Conservation (phyloP, 1,140 invertebrate genomes). For the Drosophila kohkoa region DNA sequence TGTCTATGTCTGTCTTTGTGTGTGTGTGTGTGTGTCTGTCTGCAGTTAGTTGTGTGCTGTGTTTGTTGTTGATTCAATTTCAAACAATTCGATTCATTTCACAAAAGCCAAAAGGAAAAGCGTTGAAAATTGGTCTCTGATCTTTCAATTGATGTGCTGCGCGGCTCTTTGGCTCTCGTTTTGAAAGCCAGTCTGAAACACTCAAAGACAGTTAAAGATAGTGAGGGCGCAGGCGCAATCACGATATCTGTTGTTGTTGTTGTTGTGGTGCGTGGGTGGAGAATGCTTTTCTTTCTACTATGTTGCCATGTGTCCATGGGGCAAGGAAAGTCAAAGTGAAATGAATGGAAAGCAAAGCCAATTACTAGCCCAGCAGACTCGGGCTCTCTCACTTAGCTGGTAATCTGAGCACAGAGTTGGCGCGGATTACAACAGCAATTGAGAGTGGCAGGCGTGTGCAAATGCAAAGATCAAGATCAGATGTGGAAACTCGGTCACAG, state of each 20-base stretch:
- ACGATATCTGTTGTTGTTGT: constrained; percentile 24
- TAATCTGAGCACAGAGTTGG: constrained; percentile 47
- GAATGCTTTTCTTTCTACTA: constrained; percentile 40
- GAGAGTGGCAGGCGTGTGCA: constrained; percentile 38
- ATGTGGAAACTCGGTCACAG: constrained; percentile 66
- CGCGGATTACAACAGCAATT: constrained; percentile 40
- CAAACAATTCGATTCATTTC: constrained; percentile 65
- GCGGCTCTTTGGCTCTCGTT: constrained; percentile 26
- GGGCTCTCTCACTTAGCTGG: constrained; percentile 23
- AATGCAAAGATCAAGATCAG: constrained; percentile 63
- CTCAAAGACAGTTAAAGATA: constrained; percentile 8
- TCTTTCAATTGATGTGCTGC: constrained; percentile 42
- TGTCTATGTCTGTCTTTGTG: constrained; percentile 1
- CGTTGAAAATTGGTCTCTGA: constrained; percentile 74
- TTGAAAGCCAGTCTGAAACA: constrained; percentile 47
- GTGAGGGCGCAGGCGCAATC: constrained; percentile 28
- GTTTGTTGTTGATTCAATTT: constrained; percentile 59
- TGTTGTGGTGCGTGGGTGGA: constrained; percentile 58
- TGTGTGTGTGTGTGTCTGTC: background rate
- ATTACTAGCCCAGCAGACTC: constrained; percentile 59
- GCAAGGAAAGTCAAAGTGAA: constrained; percentile 80
- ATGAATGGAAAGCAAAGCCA: constrained; percentile 77
- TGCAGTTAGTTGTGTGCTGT: background rate
- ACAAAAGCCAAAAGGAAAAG: constrained; percentile 74
- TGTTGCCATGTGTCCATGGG: constrained; percentile 11